phyloP scores from a whole-genome alignment of 2,888 invertebrate species.

The Andricus curvator region DNA sequence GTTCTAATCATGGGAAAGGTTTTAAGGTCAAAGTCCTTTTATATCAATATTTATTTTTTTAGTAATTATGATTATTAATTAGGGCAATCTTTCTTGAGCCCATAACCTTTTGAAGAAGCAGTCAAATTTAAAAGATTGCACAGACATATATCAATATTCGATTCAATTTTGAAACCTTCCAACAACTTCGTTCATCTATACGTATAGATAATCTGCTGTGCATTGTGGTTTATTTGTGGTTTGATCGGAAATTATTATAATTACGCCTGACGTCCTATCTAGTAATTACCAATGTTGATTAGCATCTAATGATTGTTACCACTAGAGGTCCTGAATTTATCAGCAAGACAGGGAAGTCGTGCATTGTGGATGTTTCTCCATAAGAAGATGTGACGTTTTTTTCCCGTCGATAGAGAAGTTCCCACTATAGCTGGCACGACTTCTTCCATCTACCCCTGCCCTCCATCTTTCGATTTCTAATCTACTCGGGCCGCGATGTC shows the following conservation, averaged over 20 bases:
- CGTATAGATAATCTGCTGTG: background rate
- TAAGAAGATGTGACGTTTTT: conserved; percentile 19
- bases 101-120: too few relatives aligned
- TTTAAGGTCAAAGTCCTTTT: conserved; percentile 5
- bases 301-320: conserved; percentile 20
- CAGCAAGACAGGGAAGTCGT: conserved; percentile 17
- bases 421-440: conserved; percentile 47
- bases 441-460: conserved; percentile 52
- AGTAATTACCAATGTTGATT: conserved; percentile 26
- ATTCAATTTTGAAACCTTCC: too few relatives aligned
- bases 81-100: too few relatives aligned
- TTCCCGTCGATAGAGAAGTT: background rate
- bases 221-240: background rate
- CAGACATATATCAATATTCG: too few relatives aligned
- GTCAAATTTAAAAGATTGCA: too few relatives aligned
- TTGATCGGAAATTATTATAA: background rate
- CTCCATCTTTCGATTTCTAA: conserved; percentile 75
- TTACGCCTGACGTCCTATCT: background rate
- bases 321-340: conserved; percentile 1
- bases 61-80: background rate
- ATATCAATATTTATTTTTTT: conserved; percentile 8
- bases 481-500: conserved; percentile 74
- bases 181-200: background rate
- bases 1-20: conserved; percentile 27
- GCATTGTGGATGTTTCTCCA: conserved; percentile 10